These are phyloP conservation scores for Pardalotus punctatus DNA, from an alignment of 2,113 vertebrate genomes.

Conservation along the genomic window DNA sequence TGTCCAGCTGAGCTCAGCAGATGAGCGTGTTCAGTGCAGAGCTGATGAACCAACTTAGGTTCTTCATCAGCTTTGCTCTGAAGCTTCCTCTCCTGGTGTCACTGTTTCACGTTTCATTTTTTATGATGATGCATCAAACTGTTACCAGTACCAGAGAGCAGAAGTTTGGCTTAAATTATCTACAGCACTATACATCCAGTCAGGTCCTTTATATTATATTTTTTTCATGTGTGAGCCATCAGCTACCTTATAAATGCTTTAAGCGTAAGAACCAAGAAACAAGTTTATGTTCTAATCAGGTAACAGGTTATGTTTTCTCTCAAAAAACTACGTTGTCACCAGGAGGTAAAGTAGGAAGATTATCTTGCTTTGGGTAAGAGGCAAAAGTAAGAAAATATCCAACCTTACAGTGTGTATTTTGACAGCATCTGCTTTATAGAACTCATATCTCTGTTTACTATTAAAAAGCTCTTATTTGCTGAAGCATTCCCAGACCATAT, in stretches of 20 bases:
- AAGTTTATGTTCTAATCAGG: slow-evolving; percentile 8
- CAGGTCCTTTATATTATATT: neutral
- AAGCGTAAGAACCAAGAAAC: slow-evolving; percentile 28
- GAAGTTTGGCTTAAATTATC: neutral
- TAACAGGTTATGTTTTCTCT: slow-evolving; percentile 25
- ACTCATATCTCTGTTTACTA: slow-evolving; percentile 78
- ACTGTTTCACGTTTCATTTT: neutral
- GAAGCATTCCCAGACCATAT: slow-evolving; percentile 82
- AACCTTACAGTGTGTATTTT: slow-evolving; percentile 55
- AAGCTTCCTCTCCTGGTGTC: neutral
- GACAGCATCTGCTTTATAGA: slow-evolving; percentile 74
- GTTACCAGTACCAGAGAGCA: neutral
- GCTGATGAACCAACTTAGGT: neutral
- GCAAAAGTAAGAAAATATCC: slow-evolving; percentile 34
- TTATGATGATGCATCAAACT: neutral
- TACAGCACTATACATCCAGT: neutral
- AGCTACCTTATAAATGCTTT: slow-evolving; percentile 9
- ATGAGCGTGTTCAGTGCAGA: neutral
- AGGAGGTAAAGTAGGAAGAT: neutral
- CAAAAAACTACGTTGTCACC: neutral
- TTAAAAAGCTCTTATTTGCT: slow-evolving; percentile 82
- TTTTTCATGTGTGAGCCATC: neutral
- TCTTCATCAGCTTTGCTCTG: neutral
- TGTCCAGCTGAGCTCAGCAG: neutral
- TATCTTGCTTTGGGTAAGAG: slow-evolving; percentile 4